Conservation (phyloP, 2,113 vertebrate genomes). For the Thomomys bottae region DNA sequence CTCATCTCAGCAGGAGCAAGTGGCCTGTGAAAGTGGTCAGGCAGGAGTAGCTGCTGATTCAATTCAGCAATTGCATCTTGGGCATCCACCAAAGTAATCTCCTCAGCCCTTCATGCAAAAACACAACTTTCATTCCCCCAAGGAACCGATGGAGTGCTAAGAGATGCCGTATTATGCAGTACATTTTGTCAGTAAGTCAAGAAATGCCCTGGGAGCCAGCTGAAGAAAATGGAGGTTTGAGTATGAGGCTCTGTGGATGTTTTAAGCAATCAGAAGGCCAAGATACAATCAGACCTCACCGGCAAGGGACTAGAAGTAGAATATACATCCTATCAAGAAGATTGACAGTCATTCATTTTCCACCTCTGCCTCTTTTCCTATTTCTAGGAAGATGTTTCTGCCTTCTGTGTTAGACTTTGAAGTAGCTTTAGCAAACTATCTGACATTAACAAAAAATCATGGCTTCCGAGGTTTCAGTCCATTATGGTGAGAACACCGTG, state of each 20-base stretch:
- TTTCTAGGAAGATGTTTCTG: conserved; percentile 9
- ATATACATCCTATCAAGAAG: neutral
- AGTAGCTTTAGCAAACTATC: neutral
- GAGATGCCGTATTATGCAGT: neutral
- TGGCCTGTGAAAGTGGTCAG: neutral
- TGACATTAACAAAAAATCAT: neutral
- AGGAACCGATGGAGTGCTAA: neutral
- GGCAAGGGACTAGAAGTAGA: neutral
- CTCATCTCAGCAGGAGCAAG: neutral
- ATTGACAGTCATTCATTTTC: neutral
- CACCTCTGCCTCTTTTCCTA: neutral
- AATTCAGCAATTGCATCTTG: neutral
- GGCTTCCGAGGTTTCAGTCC: neutral
- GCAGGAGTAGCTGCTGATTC: neutral
- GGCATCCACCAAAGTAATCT: neutral
- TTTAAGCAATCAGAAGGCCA: neutral
- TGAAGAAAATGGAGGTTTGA: neutral
- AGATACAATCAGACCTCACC: neutral
- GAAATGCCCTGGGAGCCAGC: neutral
- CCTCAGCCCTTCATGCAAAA: neutral
- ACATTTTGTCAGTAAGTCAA: neutral
- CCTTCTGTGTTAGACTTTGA: neutral
- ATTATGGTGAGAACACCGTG: neutral
- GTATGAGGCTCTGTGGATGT: neutral
- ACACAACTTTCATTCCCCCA: neutral